phyloP scores from a whole-genome alignment of 1,140 invertebrate genomes.

The Micrasema minimum region DNA sequence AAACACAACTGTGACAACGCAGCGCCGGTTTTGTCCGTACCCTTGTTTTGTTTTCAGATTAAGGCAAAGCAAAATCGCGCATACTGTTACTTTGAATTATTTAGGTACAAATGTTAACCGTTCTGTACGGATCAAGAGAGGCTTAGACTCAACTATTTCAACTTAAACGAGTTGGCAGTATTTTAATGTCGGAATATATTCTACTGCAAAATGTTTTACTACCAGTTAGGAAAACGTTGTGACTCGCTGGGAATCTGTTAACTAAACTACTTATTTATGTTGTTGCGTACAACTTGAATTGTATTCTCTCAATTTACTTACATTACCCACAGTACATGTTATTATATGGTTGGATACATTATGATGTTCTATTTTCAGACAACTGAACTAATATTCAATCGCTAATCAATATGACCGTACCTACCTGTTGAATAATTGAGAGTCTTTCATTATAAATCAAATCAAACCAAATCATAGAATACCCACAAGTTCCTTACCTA shows the following conservation, averaged over 20 bases:
- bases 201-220: conserved; percentile 9
- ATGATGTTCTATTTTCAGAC: no score
- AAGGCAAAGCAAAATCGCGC: conserved; percentile 45
- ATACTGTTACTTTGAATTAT: conserved; percentile 52
- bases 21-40: conserved; percentile 48
- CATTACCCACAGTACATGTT: no score
- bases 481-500: no score
- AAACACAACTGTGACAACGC: conserved; percentile 43
- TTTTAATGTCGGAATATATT: conserved; percentile 32
- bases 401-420: no score
- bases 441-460: no score
- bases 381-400: no score
- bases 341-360: no score
- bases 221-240: no score
- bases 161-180: conserved; percentile 31
- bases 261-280: neutral
- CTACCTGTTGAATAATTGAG: no score
- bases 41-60: conserved; percentile 51
- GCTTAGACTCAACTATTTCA: conserved; percentile 31
- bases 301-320: no score
- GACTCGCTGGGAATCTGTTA: neutral
- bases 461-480: no score
- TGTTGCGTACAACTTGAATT: neutral
- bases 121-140: conserved; percentile 39
- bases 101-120: conserved; percentile 47